Percentiles rank a stretch among this genome's conserved stretches.
These are phyloP conservation scores for Onychostoma macrolepis DNA, from an alignment of 2,113 vertebrate genomes.

Conservation along the genomic window DNA sequence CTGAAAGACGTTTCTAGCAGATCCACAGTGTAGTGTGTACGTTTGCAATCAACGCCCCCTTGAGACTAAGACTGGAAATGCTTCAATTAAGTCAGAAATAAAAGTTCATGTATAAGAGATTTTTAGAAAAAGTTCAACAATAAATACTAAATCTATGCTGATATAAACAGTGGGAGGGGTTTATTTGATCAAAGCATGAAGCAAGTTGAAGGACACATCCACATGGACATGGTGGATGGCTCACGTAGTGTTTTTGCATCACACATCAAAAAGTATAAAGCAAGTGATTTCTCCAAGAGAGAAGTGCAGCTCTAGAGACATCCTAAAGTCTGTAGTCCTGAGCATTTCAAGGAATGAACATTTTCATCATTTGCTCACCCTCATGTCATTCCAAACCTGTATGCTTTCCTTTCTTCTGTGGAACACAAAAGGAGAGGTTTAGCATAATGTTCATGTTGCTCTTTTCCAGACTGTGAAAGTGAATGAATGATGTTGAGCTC, in stretches of 20 bases:
- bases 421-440: not conserved
- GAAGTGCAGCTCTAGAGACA: not conserved
- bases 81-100: not conserved
- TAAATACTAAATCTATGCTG: not conserved
- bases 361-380: not conserved
- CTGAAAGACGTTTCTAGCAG: not conserved
- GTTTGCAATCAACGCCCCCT: constrained; percentile 16
- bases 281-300: not conserved
- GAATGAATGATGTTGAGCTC: not conserved
- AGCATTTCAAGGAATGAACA: not conserved
- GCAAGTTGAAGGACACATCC: constrained; percentile 1
- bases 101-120: not conserved
- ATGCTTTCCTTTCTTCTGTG: not conserved
- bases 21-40: not conserved
- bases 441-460: not conserved
- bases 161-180: not conserved
- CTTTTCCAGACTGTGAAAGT: not conserved
- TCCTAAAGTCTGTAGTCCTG: constrained; percentile 1
- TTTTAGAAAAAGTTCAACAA: not conserved
- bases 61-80: constrained; percentile 21
- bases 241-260: constrained; percentile 1
- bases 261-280: not conserved
- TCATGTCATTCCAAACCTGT: not conserved
- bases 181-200: constrained; percentile 42
- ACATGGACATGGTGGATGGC: not conserved